A percentile compares a stretch with the other conserved stretches of the same genome.
Conservation (phyloP, 2,113 vertebrate genomes). For the Felis chaus region DNA sequence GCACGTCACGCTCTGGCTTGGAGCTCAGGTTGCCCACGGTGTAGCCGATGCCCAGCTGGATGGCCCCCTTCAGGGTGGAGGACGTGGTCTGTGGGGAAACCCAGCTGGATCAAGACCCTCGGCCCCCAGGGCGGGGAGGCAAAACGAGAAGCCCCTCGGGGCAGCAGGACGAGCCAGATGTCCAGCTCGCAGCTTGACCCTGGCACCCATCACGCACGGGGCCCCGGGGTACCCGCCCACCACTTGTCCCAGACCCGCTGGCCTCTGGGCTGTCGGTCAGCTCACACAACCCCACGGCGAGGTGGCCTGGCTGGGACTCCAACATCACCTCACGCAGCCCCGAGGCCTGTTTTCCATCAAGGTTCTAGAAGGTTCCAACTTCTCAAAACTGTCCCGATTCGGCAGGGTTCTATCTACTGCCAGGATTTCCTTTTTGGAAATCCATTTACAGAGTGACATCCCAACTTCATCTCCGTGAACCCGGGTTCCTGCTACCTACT, state of each 20-base stretch:
- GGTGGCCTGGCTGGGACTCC: neutral
- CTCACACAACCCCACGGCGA: neutral
- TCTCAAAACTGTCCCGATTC: neutral
- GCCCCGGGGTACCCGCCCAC: neutral
- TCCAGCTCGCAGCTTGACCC: neutral
- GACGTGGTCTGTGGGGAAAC: conserved; percentile 92
- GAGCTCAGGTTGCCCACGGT: conserved; percentile 98
- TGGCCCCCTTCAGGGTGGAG: conserved; percentile 97
- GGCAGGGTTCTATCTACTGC: neutral
- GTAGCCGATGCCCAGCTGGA: conserved; percentile 99
- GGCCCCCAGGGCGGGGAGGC: rapidly evolving
- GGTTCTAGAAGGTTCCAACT: neutral
- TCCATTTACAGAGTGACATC: rapidly evolving
- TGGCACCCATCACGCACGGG: rapidly evolving
- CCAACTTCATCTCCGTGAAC: rapidly evolving
- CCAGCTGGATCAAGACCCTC: neutral
- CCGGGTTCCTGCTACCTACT: neutral
- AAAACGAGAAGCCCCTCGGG: neutral
- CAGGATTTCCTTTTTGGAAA: neutral
- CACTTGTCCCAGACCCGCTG: neutral
- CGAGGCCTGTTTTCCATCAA: neutral
- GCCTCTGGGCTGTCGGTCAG: rapidly evolving
- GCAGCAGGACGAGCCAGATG: rapidly evolving
- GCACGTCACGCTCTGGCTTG: conserved; percentile 97
- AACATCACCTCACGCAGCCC: rapidly evolving